Conservation (phyloP, 2,797 vertebrate species). For the Poeciliopsis paucimaculata region DNA sequence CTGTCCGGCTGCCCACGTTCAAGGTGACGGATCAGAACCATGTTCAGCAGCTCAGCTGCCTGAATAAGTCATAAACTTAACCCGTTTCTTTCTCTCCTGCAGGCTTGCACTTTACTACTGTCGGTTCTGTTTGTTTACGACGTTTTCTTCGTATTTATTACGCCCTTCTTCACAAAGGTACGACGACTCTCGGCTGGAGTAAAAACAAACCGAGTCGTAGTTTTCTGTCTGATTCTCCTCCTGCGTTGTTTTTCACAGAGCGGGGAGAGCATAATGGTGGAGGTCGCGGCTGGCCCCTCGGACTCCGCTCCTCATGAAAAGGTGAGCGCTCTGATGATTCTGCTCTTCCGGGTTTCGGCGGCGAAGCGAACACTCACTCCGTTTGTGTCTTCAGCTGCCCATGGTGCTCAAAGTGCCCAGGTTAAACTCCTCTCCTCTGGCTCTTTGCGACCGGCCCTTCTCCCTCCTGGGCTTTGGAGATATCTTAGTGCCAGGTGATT, state of each 20-base stretch:
- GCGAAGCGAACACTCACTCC: background rate
- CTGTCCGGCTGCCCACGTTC: conserved; percentile 93
- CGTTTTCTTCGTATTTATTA: conserved; percentile 97
- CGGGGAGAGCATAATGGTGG: conserved; percentile 97
- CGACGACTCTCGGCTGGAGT: conserved; percentile 6
- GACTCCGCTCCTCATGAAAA: conserved; percentile 93
- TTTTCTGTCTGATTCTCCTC: background rate
- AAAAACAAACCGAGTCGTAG: background rate
- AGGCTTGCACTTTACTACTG: conserved; percentile 95
- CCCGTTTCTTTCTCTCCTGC: conserved; percentile 15
- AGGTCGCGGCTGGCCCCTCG: conserved; percentile 93
- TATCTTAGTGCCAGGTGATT: conserved; percentile 93
- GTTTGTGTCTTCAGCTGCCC: conserved; percentile 84
- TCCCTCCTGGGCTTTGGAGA: conserved; percentile 97
- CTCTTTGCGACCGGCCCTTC: conserved; percentile 93
- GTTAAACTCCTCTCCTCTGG: conserved; percentile 89
- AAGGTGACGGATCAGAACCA: conserved; percentile 80
- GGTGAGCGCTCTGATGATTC: conserved; percentile 72
- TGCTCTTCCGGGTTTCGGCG: background rate
- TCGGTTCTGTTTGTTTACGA: conserved; percentile 93
- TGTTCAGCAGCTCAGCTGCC: background rate
- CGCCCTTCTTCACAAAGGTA: conserved; percentile 93
- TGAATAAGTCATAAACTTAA: background rate
- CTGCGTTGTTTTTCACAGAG: conserved; percentile 75
- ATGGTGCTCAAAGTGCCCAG: conserved; percentile 97